These are phyloP conservation scores for Tuberolachnus salignus DNA, from an alignment of 2,888 invertebrate species.

Conservation along the genomic window DNA sequence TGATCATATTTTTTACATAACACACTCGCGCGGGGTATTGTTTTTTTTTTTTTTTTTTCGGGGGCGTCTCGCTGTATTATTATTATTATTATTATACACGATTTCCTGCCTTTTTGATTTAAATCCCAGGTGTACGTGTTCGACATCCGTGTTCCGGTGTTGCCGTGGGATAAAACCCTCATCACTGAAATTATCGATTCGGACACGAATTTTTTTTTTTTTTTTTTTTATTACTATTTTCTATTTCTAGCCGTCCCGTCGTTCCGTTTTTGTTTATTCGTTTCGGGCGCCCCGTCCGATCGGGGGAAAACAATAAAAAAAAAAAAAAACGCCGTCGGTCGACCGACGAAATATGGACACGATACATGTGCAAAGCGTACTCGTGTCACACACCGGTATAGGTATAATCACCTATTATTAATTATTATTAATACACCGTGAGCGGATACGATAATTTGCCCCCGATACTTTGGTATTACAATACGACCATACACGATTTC, in stretches of 20 bases:
- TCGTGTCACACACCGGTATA: no score
- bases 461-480: no score
- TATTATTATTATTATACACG: no score
- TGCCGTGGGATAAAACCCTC: conserved; percentile 46
- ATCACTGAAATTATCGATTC: not conserved
- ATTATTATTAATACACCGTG: no score
- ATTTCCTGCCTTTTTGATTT: conserved; percentile 57
- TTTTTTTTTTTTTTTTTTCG: not conserved
- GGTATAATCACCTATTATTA: no score
- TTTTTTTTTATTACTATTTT: conserved; percentile 8
- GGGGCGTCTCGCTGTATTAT: not conserved
- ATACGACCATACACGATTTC: no score
- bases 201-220: not conserved
- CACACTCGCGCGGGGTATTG: not conserved
- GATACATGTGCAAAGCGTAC: no score
- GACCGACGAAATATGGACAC: conserved; percentile 34
- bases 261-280: not conserved
- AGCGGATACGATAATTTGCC: no score
- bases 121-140: conserved; percentile 45
- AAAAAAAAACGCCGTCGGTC: conserved; percentile 9
- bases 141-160: conserved; percentile 31
- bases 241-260: no score
- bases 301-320: not conserved
- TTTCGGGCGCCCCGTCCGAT: not conserved
- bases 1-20: no score